These are phyloP conservation scores for Cotesia congregata DNA, from an alignment of 2,888 invertebrate species.

Conservation along the genomic window DNA sequence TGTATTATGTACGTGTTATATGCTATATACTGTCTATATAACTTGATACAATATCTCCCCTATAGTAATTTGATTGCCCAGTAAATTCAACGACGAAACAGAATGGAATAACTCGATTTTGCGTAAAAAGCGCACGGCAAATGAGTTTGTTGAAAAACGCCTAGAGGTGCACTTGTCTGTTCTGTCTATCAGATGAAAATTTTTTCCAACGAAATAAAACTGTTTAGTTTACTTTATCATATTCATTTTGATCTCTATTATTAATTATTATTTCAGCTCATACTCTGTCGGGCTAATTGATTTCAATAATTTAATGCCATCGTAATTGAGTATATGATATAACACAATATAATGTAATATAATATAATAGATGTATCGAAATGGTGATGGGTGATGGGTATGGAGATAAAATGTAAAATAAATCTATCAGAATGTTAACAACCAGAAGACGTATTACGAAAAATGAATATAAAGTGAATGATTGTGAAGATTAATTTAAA, in stretches of 20 bases:
- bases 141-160: conserved; percentile 31
- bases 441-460: conserved; percentile 23
- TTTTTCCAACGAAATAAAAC: neutral
- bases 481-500: conserved; percentile 37
- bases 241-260: neutral
- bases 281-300: neutral
- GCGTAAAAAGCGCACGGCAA: conserved; percentile 21
- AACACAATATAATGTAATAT: neutral
- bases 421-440: conserved; percentile 6
- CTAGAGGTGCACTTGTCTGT: conserved; percentile 24
- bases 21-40: neutral
- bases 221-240: conserved; percentile 1
- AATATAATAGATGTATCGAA: neutral
- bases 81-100: conserved; percentile 27
- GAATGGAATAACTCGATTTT: conserved; percentile 36
- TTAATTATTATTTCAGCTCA: neutral
- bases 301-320: neutral
- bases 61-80: conserved; percentile 34
- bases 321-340: neutral
- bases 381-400: no score
- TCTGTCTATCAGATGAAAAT: neutral
- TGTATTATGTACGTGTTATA: neutral
- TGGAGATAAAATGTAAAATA: neutral
- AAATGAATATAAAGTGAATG: conserved; percentile 33
- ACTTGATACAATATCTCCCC: conserved; percentile 21